Conservation (phyloP, 2,888 invertebrate species). For the Eustalomyia histrio region DNA sequence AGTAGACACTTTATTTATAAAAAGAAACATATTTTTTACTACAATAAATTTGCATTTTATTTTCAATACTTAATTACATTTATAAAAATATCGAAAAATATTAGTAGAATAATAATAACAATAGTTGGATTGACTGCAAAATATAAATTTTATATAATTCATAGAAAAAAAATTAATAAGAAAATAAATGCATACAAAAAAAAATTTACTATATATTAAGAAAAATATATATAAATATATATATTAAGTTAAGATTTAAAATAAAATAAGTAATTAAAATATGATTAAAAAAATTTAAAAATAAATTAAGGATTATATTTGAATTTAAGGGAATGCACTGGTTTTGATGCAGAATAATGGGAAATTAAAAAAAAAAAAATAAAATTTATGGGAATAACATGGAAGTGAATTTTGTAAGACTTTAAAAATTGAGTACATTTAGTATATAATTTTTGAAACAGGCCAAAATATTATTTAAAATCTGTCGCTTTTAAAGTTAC, state of each 20-base stretch:
- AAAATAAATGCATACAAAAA: conserved; percentile 41
- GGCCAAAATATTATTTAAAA: no score
- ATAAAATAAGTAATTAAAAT: conserved; percentile 12
- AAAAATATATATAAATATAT: conserved; percentile 3
- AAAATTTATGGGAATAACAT: no score
- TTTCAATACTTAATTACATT: conserved; percentile 34
- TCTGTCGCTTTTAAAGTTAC: no score
- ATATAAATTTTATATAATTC: background rate
- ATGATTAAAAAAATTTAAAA: background rate
- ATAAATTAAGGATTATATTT: background rate
- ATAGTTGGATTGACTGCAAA: background rate
- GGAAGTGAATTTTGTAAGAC: no score
- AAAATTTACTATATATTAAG: conserved; percentile 7
- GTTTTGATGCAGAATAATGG: no score
- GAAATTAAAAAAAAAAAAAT: no score
- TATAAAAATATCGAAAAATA: conserved; percentile 16
- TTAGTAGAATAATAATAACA: background rate
- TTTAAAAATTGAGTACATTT: no score
- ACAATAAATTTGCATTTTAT: conserved; percentile 20
- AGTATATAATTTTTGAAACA: no score
- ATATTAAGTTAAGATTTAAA: conserved; percentile 12
- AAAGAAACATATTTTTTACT: conserved; percentile 17
- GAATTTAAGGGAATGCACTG: no score
- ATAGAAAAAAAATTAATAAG: background rate
- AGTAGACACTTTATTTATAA: conserved; percentile 38